Percentiles rank a stretch among this genome's conserved stretches.
Conservation (phyloP, 1,140 invertebrate genomes). For the Phymorhynchus buccinoides region DNA sequence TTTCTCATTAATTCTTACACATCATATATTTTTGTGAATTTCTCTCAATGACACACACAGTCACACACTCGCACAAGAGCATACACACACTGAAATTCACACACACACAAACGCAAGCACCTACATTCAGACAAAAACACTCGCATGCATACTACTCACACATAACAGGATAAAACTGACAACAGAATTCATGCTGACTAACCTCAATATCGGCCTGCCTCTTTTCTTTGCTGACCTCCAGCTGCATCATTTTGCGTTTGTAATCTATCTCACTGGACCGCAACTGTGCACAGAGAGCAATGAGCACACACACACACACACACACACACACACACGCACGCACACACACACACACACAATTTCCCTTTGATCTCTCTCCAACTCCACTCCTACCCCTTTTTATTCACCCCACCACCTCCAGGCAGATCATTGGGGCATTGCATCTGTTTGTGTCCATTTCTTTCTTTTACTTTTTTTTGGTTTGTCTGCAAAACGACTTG, state of each 20-base stretch:
- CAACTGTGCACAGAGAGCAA: slow-evolving; percentile 38
- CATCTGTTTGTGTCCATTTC: too few species aligned
- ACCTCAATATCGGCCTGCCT: slow-evolving; percentile 59
- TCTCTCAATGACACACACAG: too few species aligned
- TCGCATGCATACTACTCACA: too few species aligned
- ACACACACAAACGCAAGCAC: neutral
- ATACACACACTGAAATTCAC: neutral
- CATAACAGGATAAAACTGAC: too few species aligned
- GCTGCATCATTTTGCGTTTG: slow-evolving; percentile 45
- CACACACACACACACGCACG: neutral
- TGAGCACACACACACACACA: neutral
- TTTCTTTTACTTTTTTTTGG: too few species aligned
- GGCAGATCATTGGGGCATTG: too few species aligned
- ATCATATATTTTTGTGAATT: too few species aligned
- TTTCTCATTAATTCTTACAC: too few species aligned
- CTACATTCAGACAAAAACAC: too few species aligned
- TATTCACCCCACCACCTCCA: neutral
- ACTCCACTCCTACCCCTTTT: neutral
- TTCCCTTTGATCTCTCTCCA: too few species aligned
- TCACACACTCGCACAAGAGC: neutral
- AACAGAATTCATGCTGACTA: neutral
- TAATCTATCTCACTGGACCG: slow-evolving; percentile 53
- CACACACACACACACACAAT: neutral
- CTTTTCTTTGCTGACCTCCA: slow-evolving; percentile 55
- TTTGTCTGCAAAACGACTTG: too few species aligned